Percentiles rank a stretch among this genome's conserved stretches.
Conservation (phyloP, 2,113 vertebrate genomes). For the Nyctibius bracteatus region DNA sequence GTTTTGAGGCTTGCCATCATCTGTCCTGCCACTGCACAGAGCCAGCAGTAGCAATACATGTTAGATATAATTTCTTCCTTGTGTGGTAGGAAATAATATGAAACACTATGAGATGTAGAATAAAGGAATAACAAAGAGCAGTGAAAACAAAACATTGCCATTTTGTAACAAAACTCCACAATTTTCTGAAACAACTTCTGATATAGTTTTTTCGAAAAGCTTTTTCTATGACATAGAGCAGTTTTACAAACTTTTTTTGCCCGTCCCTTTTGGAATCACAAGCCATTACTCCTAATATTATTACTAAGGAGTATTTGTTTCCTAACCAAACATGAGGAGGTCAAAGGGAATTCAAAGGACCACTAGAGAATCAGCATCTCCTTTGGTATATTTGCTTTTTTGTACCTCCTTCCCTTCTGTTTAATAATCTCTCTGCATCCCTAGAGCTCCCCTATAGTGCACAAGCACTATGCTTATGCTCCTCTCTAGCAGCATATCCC, state of each 20-base stretch:
- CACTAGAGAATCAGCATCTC: neutral
- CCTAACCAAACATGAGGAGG: neutral
- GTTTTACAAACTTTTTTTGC: neutral
- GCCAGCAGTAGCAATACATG: neutral
- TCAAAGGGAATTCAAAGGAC: neutral
- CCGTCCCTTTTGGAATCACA: neutral
- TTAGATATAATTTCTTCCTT: neutral
- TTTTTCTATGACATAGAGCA: neutral
- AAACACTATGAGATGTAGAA: rapidly evolving
- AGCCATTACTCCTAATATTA: neutral
- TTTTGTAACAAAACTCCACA: neutral
- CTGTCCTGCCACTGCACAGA: neutral
- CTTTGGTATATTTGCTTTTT: neutral
- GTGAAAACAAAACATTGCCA: neutral
- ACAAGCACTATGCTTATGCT: rapidly evolving
- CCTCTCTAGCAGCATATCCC: neutral
- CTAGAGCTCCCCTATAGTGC: neutral
- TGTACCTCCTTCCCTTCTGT: neutral
- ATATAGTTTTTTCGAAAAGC: neutral
- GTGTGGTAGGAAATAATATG: neutral
- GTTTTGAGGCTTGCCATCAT: neutral
- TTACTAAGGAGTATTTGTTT: neutral
- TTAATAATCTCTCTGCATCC: neutral
- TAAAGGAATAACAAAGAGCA: neutral
- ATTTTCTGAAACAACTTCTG: neutral